Evolutionary conservation across 2,888 invertebrate species (phyloP).

Genomic region (Agrenia bidenticulata): DNA sequence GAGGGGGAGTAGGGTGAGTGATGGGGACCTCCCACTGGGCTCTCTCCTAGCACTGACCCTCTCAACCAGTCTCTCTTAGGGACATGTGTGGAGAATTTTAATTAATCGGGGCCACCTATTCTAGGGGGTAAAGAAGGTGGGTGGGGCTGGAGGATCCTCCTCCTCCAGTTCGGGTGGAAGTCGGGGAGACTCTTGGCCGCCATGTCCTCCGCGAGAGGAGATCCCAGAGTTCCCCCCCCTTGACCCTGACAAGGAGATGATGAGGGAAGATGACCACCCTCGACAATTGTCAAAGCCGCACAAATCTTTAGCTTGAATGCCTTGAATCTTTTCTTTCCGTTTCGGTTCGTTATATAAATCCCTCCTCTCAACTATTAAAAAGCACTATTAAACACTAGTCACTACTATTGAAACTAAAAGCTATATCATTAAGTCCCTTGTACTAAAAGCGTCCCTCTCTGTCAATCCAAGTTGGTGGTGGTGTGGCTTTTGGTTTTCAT

Average conservation of each 20-base stretch:
- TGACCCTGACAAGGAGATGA: slow-evolving; percentile 43
- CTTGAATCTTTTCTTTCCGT: slow-evolving; percentile 11
- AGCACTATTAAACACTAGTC: too few species aligned
- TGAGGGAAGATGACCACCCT: slow-evolving; percentile 35
- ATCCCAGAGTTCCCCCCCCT: slow-evolving; percentile 53
- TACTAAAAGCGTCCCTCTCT: too few species aligned
- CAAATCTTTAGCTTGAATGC: slow-evolving; percentile 23
- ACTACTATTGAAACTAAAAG: too few species aligned
- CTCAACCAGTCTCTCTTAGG: neutral
- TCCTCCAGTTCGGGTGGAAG: slow-evolving; percentile 33
- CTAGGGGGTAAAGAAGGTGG: slow-evolving; percentile 29
- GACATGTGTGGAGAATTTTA: slow-evolving; percentile 20
- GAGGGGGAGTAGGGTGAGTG: too few species aligned
- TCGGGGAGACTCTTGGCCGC: slow-evolving; percentile 34
- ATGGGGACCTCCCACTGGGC: too few species aligned
- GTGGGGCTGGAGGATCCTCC: slow-evolving; percentile 29
- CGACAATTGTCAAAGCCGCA: slow-evolving; percentile 13
- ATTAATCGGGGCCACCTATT: too few species aligned
- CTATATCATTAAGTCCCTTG: too few species aligned
- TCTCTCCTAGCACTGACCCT: neutral
- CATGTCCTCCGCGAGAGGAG: slow-evolving; percentile 47
- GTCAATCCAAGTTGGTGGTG: too few species aligned
- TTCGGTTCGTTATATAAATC: slow-evolving; percentile 19
- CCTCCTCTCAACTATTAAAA: too few species aligned
- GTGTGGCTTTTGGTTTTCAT: too few species aligned